Evolutionary conservation across 2,797 vertebrate species (phyloP).

Genomic region (Oryzias sinensis): DNA sequence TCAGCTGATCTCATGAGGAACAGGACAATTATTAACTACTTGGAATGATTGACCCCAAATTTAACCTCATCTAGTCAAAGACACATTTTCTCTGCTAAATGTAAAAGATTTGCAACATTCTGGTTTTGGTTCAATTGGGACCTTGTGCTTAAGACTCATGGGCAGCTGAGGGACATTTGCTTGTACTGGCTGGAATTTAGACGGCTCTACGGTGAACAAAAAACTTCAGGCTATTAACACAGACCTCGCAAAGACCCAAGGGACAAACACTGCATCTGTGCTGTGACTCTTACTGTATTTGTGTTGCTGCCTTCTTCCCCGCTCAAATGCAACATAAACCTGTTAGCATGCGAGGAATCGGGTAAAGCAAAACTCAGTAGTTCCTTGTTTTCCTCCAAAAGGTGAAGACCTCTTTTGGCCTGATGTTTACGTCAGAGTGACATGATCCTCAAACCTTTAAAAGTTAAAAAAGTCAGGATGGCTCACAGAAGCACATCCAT

Average conservation of each 20-base stretch:
- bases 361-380: constrained; percentile 1
- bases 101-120: background rate
- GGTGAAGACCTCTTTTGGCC: background rate
- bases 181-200: constrained; percentile 52
- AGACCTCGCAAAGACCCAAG: constrained; percentile 43
- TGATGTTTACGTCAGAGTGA: background rate
- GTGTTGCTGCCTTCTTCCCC: constrained; percentile 51
- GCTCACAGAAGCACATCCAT: too few species aligned
- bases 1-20: constrained; percentile 30
- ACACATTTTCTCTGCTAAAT: constrained; percentile 2
- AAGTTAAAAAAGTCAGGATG: background rate
- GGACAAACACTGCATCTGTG: constrained; percentile 63
- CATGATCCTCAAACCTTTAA: too few species aligned
- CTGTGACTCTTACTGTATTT: constrained; percentile 41
- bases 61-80: background rate
- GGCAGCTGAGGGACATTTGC: constrained; percentile 31
- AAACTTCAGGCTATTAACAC: constrained; percentile 64
- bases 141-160: constrained; percentile 23
- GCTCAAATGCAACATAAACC: constrained; percentile 49
- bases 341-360: constrained; percentile 10
- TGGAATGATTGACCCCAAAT: constrained; percentile 1
- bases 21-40: constrained; percentile 8
- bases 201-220: constrained; percentile 55
- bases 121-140: constrained; percentile 16
- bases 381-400: constrained; percentile 8